phyloP scores from a whole-genome alignment of 1,140 invertebrate species.

The Elymnias hypermnestra region DNA sequence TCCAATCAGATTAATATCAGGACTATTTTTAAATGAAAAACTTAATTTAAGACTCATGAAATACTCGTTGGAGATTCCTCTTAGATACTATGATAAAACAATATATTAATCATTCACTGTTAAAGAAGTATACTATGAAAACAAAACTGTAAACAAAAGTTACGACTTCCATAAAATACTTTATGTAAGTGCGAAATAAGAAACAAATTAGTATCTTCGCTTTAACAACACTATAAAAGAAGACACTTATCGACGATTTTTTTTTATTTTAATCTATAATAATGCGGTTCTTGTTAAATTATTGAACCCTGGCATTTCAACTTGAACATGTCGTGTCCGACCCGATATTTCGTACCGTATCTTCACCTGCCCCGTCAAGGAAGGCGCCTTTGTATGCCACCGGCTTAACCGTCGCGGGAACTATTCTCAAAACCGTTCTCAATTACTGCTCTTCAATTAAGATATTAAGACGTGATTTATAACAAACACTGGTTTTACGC shows the following conservation, averaged over 20 bases:
- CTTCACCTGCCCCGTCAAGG: constrained; percentile 25
- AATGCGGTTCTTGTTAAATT: too few relatives aligned
- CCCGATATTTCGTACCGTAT: constrained; percentile 17
- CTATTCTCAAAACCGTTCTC: constrained; percentile 20
- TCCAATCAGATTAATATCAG: too few relatives aligned
- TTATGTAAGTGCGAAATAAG: background rate
- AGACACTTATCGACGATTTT: too few relatives aligned
- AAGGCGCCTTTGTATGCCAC: constrained; percentile 28
- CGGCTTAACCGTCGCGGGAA: constrained; percentile 16
- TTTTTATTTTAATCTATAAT: too few relatives aligned
- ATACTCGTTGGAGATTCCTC: too few relatives aligned
- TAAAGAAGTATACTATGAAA: background rate
- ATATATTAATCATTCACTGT: too few relatives aligned
- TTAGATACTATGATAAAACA: too few relatives aligned
- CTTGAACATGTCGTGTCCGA: constrained; percentile 6
- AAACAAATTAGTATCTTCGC: background rate
- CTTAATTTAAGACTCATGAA: too few relatives aligned
- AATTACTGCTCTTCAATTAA: background rate
- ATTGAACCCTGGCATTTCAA: constrained; percentile 8
- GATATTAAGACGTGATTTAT: background rate
- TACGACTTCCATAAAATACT: constrained; percentile 2
- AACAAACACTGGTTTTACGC: background rate
- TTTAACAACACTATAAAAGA: too few relatives aligned
- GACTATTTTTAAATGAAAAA: too few relatives aligned
- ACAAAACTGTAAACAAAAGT: background rate